Evolutionary conservation across 2,797 vertebrate species (phyloP).

Genomic region (Girardinus metallicus): DNA sequence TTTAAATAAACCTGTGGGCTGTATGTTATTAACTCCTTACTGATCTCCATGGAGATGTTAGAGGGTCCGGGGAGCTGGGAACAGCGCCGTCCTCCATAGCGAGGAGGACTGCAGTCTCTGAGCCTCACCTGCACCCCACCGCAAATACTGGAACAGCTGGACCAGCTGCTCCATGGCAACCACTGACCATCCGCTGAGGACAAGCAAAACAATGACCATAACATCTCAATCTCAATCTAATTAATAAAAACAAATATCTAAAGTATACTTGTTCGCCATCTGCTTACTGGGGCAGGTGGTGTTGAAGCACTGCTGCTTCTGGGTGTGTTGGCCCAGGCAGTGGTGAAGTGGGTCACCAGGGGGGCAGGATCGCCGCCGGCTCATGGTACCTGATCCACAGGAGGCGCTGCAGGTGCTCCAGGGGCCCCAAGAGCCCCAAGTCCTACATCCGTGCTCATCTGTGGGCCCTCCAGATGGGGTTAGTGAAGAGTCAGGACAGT

Average conservation of each 20-base stretch:
- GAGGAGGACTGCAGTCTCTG: conserved; percentile 82
- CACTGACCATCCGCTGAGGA: conserved; percentile 85
- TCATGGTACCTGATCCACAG: conserved; percentile 83
- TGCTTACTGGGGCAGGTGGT: conserved; percentile 84
- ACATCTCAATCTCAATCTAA: not conserved
- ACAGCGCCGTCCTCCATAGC: conserved; percentile 84
- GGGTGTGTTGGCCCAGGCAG: conserved; percentile 78
- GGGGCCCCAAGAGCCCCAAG: conserved; percentile 84
- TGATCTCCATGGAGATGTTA: conserved; percentile 72
- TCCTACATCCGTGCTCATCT: conserved; percentile 82
- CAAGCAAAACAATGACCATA: not conserved
- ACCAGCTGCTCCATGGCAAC: conserved; percentile 87
- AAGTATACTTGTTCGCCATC: not conserved
- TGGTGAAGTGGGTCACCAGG: conserved; percentile 65
- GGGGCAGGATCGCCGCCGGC: conserved; percentile 76
- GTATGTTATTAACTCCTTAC: conserved; percentile 72
- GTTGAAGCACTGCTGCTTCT: conserved; percentile 85
- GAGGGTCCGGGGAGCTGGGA: conserved; percentile 65
- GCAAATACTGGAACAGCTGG: conserved; percentile 84
- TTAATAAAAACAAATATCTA: not conserved
- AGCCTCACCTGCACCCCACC: conserved; percentile 80
- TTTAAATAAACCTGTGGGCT: not conserved
- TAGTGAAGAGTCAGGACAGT: conserved; percentile 76
- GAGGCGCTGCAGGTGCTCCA: conserved; percentile 86
- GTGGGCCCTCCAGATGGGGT: conserved; percentile 35